phyloP scores from a whole-genome alignment of 2,113 vertebrate species.

The Vombatus ursinus region DNA sequence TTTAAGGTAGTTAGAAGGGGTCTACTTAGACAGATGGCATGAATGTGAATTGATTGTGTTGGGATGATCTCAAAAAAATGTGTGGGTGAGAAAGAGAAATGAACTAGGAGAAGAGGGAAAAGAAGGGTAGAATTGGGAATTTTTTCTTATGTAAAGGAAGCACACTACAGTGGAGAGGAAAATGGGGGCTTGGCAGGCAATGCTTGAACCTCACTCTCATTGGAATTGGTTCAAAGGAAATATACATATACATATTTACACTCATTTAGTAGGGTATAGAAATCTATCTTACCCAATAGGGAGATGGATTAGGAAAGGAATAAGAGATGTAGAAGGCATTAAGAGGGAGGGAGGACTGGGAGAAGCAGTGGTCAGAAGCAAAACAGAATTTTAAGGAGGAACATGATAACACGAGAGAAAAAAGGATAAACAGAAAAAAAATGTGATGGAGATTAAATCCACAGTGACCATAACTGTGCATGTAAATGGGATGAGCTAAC shows the following conservation, averaged over 20 bases:
- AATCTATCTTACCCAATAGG: background rate
- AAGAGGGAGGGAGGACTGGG: background rate
- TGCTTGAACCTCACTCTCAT: background rate
- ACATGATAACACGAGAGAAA: background rate
- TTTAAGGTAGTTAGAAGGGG: background rate
- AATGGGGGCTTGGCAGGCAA: no score
- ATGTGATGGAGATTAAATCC: background rate
- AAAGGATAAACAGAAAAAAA: background rate
- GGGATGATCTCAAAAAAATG: background rate
- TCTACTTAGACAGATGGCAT: no score
- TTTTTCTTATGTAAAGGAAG: no score
- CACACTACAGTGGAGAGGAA: no score
- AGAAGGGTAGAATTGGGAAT: no score
- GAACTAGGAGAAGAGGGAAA: no score
- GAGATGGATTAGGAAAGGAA: background rate
- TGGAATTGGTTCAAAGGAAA: background rate
- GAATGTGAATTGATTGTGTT: background rate
- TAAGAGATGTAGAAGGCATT: background rate
- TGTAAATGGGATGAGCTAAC: background rate
- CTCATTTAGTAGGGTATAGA: background rate
- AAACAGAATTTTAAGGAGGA: background rate
- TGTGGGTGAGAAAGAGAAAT: background rate
- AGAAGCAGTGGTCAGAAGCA: no score
- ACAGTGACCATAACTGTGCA: background rate
- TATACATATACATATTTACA: no score